Conservation (phyloP, 2,888 invertebrate species). For the Diarsia dahlii region DNA sequence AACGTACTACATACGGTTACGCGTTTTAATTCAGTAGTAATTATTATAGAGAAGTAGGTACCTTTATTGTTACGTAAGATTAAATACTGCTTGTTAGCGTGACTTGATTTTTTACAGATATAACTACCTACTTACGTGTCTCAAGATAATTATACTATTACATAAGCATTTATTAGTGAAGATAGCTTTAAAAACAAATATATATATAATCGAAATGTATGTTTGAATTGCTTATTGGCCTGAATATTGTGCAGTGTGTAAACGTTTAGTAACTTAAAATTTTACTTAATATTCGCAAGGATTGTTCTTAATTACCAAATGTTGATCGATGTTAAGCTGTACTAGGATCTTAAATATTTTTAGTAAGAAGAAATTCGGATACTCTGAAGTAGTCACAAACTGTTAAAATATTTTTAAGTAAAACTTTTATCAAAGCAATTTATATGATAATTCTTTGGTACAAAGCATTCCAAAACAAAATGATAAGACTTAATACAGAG, state of each 20-base stretch:
- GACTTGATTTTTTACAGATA: constrained; percentile 15
- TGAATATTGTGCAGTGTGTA: constrained; percentile 33
- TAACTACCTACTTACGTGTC: constrained; percentile 23
- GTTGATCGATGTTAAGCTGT: constrained; percentile 17
- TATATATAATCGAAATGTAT: constrained; percentile 19
- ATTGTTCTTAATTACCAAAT: constrained; percentile 22
- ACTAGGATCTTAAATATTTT: constrained; percentile 30
- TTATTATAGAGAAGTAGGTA: constrained; percentile 1
- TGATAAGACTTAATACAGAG: constrained; percentile 9
- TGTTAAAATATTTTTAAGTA: constrained; percentile 58
- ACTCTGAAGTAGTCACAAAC: constrained; percentile 43
- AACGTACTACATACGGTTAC: constrained; percentile 13
- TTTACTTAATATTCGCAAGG: constrained; percentile 34
- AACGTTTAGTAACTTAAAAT: constrained; percentile 27
- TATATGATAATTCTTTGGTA: constrained; percentile 45
- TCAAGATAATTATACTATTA: constrained; percentile 36
- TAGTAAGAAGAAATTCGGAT: constrained; percentile 16
- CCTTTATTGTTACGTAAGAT: constrained; percentile 17
- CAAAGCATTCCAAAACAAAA: constrained; percentile 52
- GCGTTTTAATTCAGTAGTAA: constrained; percentile 9
- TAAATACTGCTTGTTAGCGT: constrained; percentile 24
- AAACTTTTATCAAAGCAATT: constrained; percentile 33
- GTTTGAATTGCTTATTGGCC: constrained; percentile 35
- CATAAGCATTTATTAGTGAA: constrained; percentile 37
- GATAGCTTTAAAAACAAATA: constrained; percentile 41